Percentiles rank a stretch among this genome's conserved stretches.
phyloP scores from a whole-genome alignment of 1,140 invertebrate species.

The Idris sp. region DNA sequence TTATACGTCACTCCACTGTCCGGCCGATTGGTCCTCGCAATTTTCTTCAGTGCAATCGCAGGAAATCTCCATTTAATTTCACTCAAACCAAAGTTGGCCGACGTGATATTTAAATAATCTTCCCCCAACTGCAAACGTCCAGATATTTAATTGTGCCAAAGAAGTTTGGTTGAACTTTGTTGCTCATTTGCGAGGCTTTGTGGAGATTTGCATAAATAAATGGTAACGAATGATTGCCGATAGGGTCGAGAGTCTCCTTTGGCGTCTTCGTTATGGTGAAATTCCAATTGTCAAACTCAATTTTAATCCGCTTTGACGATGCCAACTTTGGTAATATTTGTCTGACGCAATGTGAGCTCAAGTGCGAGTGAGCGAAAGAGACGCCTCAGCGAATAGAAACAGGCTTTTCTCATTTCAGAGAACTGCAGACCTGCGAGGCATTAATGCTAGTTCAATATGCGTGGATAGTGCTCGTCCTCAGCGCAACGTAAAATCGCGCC shows the following conservation, averaged over 20 bases:
- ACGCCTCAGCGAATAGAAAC: neutral
- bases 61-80: conserved; percentile 38
- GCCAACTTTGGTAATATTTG: conserved; percentile 43
- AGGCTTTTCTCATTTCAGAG: conserved; percentile 42
- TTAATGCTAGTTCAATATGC: conserved; percentile 66
- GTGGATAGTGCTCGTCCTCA: conserved; percentile 54
- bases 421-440: conserved; percentile 57
- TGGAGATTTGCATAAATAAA: conserved; percentile 48
- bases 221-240: conserved; percentile 39
- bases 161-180: conserved; percentile 29
- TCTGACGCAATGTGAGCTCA: conserved; percentile 10
- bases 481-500: conserved; percentile 49
- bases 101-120: conserved; percentile 34
- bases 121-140: neutral
- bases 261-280: conserved; percentile 41
- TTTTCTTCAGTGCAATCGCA: conserved; percentile 11
- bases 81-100: conserved; percentile 2
- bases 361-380: conserved; percentile 8
- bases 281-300: conserved; percentile 50
- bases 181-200: conserved; percentile 23
- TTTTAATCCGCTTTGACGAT: conserved; percentile 55
- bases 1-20: conserved; percentile 41
- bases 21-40: conserved; percentile 5
- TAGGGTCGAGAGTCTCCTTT: conserved; percentile 29
- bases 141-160: conserved; percentile 31